Evolutionary conservation across 1,140 invertebrate genomes (phyloP), one percentile per base, ranked within the genome.

Genomic region (Lepidurus packardi): DNA sequence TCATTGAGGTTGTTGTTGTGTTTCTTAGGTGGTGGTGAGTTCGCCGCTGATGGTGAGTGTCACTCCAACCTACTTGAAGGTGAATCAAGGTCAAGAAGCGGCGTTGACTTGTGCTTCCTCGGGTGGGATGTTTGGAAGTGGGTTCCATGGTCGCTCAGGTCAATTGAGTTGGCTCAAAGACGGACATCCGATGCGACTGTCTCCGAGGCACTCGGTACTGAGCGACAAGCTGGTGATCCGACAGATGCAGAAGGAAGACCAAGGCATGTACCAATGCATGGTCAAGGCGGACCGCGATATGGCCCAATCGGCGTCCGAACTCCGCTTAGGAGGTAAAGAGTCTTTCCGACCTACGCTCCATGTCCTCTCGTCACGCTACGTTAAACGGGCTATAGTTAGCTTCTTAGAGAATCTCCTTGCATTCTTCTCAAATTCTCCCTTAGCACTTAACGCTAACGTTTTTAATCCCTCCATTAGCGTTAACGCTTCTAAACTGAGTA

Each of bases 191-290:
- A 84, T 93, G 74, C 83, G 85, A 44, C 89, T 86, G 13, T 91
- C 75, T 13, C 42, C 77, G 8, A 79, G 81, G 43, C 80, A 82
- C 25, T 75, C 74, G 75, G 82, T 85, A 79, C 76, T 80, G 77
- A 83, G 83, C 45, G 82, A 85, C 73, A 84, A 84, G 80, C 79
- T 87, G 7, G 76, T 84, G 1, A 81, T 87, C 4, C 76, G 79
- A 10, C 81, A 84, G 43, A 83, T 82, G 1, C 83, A 82, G 9
- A 81, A 83, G 0, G 77, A 43, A 81, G 92, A 93, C 84, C 86
- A 91, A 80, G 93, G 93, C 79, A 94, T 95, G 91, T 95, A 94
- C 85, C 88, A 89, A 80, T 89, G 88, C 80, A 88, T 95, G 80
- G 92, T 84, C 1, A 78, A 79, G 77, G 88, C 90, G 24, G 91